phyloP scores from a whole-genome alignment of 2,797 vertebrate genomes.

The Falco concolor region DNA sequence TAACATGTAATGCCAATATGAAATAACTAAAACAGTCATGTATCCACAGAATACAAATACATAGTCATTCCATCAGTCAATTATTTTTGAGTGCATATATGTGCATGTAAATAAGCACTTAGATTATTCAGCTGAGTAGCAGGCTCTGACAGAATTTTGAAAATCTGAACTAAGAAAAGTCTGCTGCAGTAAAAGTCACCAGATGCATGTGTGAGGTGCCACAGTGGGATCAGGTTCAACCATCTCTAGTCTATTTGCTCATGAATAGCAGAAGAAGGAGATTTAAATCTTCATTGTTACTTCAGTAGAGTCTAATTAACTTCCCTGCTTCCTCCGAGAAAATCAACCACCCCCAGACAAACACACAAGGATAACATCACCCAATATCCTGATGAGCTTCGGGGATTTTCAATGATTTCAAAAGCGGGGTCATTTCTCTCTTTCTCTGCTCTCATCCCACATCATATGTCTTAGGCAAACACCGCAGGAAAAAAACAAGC shows the following conservation, averaged over 20 bases:
- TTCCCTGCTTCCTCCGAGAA: background rate
- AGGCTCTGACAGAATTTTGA: background rate
- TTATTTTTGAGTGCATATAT: background rate
- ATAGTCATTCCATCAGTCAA: background rate
- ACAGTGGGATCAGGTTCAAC: background rate
- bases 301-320: slow-evolving; percentile 52
- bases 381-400: slow-evolving; percentile 15
- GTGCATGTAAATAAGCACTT: background rate
- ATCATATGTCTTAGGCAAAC: background rate
- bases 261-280: slow-evolving; percentile 21
- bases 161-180: background rate
- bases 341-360: background rate
- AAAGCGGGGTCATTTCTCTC: background rate
- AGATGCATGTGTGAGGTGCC: background rate
- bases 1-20: background rate
- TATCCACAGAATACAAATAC: background rate
- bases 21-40: background rate
- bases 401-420: background rate
- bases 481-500: background rate
- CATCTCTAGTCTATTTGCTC: background rate
- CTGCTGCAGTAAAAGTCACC: background rate
- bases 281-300: slow-evolving; percentile 26
- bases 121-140: background rate
- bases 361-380: slow-evolving; percentile 27
- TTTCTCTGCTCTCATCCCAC: background rate